phyloP scores from a whole-genome alignment of 2,797 vertebrate genomes.

The Peromyscus nudipes region DNA sequence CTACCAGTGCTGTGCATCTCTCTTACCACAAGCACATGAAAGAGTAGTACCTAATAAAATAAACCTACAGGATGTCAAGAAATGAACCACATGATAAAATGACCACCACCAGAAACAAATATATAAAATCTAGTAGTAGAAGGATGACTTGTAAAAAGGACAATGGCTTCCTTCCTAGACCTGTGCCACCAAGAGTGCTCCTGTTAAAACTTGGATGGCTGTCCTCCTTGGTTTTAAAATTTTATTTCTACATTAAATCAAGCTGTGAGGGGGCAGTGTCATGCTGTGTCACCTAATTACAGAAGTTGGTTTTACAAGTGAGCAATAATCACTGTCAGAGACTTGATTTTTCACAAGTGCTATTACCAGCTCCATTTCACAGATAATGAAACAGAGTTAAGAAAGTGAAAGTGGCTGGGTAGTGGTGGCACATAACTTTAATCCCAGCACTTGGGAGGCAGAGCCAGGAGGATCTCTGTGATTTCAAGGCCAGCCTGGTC shows the following conservation, averaged over 20 bases:
- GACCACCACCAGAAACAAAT: not conserved
- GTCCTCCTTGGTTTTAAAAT: not conserved
- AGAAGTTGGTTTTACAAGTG: slow-evolving; percentile 24
- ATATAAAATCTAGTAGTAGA: not conserved
- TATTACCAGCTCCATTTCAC: not conserved
- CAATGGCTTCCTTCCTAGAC: not conserved
- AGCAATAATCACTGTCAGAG: not conserved
- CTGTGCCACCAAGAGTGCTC: not conserved
- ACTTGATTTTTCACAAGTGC: slow-evolving; percentile 1
- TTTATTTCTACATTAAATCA: slow-evolving; percentile 3
- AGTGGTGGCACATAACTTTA: too few species aligned
- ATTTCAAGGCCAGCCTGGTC: too few species aligned
- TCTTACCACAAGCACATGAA: not conserved
- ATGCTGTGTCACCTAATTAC: not conserved
- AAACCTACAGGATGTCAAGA: not conserved
- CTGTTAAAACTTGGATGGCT: not conserved
- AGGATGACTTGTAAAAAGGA: not conserved
- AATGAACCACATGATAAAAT: not conserved
- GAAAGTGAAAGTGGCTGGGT: not conserved
- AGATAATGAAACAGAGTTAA: not conserved
- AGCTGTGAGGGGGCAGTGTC: slow-evolving; percentile 27
- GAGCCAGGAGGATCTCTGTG: too few species aligned
- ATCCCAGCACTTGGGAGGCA: too few species aligned
- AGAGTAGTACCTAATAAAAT: not conserved
- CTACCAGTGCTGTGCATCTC: not conserved